phyloP scores from a whole-genome alignment of 35 echinoderm and acorn worm species.

The Hemicentrotus pulcherrimus region DNA sequence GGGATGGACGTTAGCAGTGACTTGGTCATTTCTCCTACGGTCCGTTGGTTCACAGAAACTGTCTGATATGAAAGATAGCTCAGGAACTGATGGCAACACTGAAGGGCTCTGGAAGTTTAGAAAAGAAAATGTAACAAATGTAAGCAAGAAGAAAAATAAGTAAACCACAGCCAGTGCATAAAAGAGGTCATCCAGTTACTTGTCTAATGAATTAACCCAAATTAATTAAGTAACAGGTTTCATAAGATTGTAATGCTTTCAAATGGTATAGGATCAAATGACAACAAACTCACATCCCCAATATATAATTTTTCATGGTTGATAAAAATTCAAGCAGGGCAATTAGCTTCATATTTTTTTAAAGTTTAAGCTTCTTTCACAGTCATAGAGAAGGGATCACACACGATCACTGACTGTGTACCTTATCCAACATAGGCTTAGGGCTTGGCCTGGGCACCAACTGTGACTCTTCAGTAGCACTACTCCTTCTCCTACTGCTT shows the following conservation, averaged over 20 bases:
- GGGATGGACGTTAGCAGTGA: not conserved
- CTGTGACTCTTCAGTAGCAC: constrained; percentile 52
- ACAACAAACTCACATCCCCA: too few relatives aligned
- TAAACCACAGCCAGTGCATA: not conserved
- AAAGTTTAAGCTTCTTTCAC: too few relatives aligned
- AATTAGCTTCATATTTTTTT: too few relatives aligned
- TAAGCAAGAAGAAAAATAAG: not conserved
- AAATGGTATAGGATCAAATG: too few relatives aligned
- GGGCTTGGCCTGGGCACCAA: constrained; percentile 75
- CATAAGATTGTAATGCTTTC: too few relatives aligned
- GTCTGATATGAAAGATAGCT: constrained; percentile 86
- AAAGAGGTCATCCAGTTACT: not conserved
- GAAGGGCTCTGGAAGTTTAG: constrained; percentile 72
- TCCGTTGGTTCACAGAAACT: constrained; percentile 51
- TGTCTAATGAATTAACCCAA: not conserved
- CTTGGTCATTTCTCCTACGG: not conserved
- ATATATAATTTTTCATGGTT: too few relatives aligned
- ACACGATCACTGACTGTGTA: constrained; percentile 33
- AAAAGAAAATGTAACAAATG: not conserved
- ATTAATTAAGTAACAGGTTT: not conserved
- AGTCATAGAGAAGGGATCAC: not conserved
- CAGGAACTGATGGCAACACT: constrained; percentile 85
- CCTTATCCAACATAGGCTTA: constrained; percentile 72
- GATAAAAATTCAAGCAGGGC: too few relatives aligned
- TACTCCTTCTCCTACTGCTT: not conserved